Conservation (phyloP, 2,797 vertebrate genomes). For the Sebastes nivosus region DNA sequence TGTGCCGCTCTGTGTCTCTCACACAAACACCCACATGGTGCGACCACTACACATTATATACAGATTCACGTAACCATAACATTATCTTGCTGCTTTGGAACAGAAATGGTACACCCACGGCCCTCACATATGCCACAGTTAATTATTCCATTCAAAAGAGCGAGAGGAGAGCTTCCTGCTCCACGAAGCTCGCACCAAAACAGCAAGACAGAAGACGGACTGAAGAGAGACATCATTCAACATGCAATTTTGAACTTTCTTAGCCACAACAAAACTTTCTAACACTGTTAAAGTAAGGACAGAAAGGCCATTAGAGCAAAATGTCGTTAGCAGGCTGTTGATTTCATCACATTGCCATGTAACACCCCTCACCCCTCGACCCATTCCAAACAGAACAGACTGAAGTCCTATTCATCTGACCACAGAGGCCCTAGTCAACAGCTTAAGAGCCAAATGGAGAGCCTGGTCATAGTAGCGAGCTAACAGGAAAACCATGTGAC, state of each 20-base stretch:
- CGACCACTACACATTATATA: conserved; percentile 30
- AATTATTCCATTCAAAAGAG: conserved; percentile 58
- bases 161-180: conserved; percentile 19
- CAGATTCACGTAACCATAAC: conserved; percentile 51
- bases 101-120: conserved; percentile 53
- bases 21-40: conserved; percentile 65
- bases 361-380: conserved; percentile 49
- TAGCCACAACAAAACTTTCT: not conserved
- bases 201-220: not conserved
- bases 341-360: conserved; percentile 59
- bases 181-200: conserved; percentile 3
- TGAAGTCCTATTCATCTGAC: conserved; percentile 69
- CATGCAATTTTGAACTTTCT: not conserved
- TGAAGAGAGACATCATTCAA: not conserved
- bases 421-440: conserved; percentile 66
- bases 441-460: conserved; percentile 45
- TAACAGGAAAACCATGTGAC: conserved; percentile 53
- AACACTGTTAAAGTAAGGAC: not conserved
- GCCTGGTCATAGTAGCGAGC: conserved; percentile 19
- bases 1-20: conserved; percentile 30
- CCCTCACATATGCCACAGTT: conserved; percentile 39
- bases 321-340: conserved; percentile 26
- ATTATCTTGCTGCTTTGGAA: conserved; percentile 53
- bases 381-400: conserved; percentile 45
- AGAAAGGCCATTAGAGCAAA: not conserved